Conservation (phyloP, 2,797 vertebrate genomes). For the Eulemur albifrons region DNA sequence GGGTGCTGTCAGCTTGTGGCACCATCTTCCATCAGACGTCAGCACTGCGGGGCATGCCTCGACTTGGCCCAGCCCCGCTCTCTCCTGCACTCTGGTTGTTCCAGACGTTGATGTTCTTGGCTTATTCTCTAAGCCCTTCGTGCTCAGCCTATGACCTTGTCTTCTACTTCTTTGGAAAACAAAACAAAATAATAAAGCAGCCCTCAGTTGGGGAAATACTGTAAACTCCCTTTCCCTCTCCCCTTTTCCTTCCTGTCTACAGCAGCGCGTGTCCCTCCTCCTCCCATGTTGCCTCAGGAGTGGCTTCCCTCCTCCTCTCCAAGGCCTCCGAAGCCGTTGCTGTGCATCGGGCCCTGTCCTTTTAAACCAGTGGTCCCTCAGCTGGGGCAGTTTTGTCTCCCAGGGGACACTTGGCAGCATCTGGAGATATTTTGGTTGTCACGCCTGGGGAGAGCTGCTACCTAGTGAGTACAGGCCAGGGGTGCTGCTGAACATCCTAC, state of each 20-base stretch:
- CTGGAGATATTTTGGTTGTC: neutral
- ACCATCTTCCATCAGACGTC: neutral
- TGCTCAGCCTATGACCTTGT: neutral
- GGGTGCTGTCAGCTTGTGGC: too few species aligned
- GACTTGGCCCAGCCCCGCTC: neutral
- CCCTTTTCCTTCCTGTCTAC: neutral
- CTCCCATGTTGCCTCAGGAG: too few species aligned
- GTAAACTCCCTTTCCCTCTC: too few species aligned
- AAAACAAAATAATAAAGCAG: neutral
- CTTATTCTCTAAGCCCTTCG: neutral
- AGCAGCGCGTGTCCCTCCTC: too few species aligned
- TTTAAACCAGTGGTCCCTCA: neutral
- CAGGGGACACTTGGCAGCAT: neutral
- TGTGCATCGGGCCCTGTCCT: neutral
- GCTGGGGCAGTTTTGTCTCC: neutral
- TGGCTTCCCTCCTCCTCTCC: neutral
- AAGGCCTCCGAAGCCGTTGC: fast-evolving
- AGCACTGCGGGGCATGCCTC: fast-evolving
- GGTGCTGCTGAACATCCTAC: neutral
- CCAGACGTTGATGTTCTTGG: neutral
- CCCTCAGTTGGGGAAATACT: neutral
- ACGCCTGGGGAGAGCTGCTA: neutral
- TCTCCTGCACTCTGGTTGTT: neutral
- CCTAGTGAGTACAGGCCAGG: neutral
- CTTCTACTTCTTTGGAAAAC: neutral